These are phyloP conservation scores for Gracilinanus agilis DNA, from an alignment of 2,113 vertebrate genomes.

Conservation along the genomic window DNA sequence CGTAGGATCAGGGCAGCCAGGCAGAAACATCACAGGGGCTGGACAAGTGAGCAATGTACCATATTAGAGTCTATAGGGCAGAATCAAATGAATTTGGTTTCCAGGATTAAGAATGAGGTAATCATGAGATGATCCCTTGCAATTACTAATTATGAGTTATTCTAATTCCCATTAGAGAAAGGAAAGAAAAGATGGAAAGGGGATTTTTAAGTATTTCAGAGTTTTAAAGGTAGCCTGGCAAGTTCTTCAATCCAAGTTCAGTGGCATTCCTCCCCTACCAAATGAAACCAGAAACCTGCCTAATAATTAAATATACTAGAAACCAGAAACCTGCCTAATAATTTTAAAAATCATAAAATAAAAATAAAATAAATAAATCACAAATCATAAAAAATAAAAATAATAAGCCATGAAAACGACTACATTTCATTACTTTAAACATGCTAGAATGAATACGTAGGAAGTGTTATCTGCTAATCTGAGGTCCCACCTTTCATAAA, in stretches of 20 bases:
- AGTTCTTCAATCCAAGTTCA: background rate
- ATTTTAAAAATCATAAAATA: too few species aligned
- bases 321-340: background rate
- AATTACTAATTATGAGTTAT: slow-evolving; percentile 66
- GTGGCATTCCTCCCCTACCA: slow-evolving; percentile 15
- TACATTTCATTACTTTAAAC: background rate
- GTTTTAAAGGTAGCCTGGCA: slow-evolving; percentile 54
- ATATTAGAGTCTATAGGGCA: background rate
- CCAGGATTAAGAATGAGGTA: slow-evolving; percentile 45
- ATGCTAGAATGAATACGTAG: background rate
- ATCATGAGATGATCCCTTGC: slow-evolving; percentile 49
- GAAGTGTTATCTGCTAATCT: background rate
- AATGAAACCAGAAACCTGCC: background rate
- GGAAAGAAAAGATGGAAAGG: background rate
- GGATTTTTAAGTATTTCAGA: slow-evolving; percentile 48
- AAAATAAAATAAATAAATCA: too few species aligned
- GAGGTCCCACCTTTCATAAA: background rate
- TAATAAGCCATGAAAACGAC: background rate
- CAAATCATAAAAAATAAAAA: too few species aligned
- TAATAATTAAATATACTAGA: too few species aligned
- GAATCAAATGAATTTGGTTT: slow-evolving; percentile 7
- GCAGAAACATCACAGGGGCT: background rate
- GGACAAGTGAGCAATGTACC: slow-evolving; percentile 24
- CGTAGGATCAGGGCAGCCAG: background rate
- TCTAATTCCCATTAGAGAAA: slow-evolving; percentile 50